These are phyloP conservation scores for Furcula furcula DNA, from an alignment of 2,888 invertebrate genomes.

Conservation along the genomic window DNA sequence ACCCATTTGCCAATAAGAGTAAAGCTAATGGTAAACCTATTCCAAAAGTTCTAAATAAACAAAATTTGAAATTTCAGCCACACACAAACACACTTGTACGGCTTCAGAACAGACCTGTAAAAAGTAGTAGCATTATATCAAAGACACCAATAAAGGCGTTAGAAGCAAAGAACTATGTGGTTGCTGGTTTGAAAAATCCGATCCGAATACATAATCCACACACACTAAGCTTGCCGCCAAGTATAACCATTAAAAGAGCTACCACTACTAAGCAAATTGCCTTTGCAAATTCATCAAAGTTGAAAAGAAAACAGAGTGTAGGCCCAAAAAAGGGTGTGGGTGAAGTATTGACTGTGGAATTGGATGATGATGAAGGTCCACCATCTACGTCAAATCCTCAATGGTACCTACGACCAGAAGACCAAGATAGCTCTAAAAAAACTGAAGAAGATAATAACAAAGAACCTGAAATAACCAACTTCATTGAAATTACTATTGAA, in stretches of 20 bases:
- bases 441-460: slow-evolving; percentile 56
- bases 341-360: slow-evolving; percentile 54
- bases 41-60: slow-evolving; percentile 16
- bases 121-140: too few relatives aligned
- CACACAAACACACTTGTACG: too few relatives aligned
- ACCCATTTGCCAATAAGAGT: slow-evolving; percentile 31
- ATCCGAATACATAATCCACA: slow-evolving; percentile 26
- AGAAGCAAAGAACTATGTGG: too few relatives aligned
- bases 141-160: too few relatives aligned
- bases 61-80: slow-evolving; percentile 7
- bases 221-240: slow-evolving; percentile 50
- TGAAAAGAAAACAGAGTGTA: slow-evolving; percentile 18
- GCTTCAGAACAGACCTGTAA: too few relatives aligned
- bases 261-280: slow-evolving; percentile 15
- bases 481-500: slow-evolving; percentile 71
- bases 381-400: slow-evolving; percentile 42
- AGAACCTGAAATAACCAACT: slow-evolving; percentile 49
- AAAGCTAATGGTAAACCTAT: slow-evolving; percentile 31
- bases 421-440: slow-evolving; percentile 30
- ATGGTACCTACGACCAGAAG: slow-evolving; percentile 72
- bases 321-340: slow-evolving; percentile 14
- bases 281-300: slow-evolving; percentile 13
- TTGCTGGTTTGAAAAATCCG: slow-evolving; percentile 24
- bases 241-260: slow-evolving; percentile 56
- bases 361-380: slow-evolving; percentile 62